Evolutionary conservation across 2,797 vertebrate genomes (phyloP).

Genomic region (Peromyscus attwateri): DNA sequence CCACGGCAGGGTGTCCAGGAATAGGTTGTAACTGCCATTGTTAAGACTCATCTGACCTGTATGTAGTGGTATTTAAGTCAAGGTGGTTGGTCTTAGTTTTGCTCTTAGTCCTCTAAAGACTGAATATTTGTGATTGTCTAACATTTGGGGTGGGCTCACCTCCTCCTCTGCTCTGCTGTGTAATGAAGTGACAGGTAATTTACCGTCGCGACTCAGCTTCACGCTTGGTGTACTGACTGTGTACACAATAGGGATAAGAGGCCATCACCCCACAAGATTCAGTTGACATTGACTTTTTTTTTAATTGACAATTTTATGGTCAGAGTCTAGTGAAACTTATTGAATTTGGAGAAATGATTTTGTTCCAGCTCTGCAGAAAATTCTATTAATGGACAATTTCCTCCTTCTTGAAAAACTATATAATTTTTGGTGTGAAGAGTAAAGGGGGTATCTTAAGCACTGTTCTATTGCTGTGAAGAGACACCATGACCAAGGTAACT

Average conservation of each 20-base stretch:
- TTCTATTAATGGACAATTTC: neutral
- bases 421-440: neutral
- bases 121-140: neutral
- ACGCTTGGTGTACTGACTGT: neutral
- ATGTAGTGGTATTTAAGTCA: neutral
- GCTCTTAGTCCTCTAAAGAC: neutral
- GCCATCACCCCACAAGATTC: neutral
- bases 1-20: neutral
- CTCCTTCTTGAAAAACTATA: neutral
- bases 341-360: neutral
- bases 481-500: neutral
- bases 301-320: neutral
- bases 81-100: neutral
- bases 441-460: neutral
- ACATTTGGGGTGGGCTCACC: neutral
- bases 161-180: neutral
- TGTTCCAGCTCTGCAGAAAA: neutral
- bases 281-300: neutral
- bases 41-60: neutral
- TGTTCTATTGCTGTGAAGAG: neutral
- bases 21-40: neutral
- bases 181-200: neutral
- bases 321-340: neutral
- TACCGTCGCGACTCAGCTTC: neutral
- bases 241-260: accelerated